Evolutionary conservation across 2,888 invertebrate genomes (phyloP).

Genomic region (Tubulanus polymorphus): DNA sequence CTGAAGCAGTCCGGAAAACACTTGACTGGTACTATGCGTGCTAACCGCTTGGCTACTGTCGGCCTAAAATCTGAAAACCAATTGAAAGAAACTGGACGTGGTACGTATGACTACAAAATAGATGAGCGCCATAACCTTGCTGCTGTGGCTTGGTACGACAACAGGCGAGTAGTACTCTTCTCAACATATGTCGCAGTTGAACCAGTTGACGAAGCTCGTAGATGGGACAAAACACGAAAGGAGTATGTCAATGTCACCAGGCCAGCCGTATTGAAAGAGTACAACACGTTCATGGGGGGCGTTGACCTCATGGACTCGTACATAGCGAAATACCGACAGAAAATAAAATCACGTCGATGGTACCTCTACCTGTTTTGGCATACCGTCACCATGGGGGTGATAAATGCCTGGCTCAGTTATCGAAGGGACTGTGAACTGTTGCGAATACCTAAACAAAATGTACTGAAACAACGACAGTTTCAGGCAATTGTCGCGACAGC

Average conservation of each 20-base stretch:
- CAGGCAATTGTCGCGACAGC: background rate
- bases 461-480: background rate
- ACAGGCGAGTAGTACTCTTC: background rate
- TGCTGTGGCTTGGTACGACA: slow-evolving; percentile 8
- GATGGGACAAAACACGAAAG: slow-evolving; percentile 1
- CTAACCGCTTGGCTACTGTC: slow-evolving; percentile 1
- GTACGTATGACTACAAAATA: background rate
- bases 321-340: slow-evolving; percentile 1
- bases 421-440: background rate
- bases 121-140: background rate
- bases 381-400: slow-evolving; percentile 2
- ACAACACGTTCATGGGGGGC: slow-evolving; percentile 11
- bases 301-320: slow-evolving; percentile 6
- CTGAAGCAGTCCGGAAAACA: slow-evolving; percentile 10
- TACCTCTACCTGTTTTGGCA: slow-evolving; percentile 13
- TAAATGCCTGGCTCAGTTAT: slow-evolving; percentile 9
- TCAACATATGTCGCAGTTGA: background rate
- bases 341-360: slow-evolving; percentile 5
- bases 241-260: background rate
- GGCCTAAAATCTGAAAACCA: background rate
- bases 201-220: background rate
- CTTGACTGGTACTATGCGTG: slow-evolving; percentile 15
- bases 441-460: background rate
- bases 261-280: slow-evolving; percentile 12
- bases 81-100: slow-evolving; percentile 3